Conservation (phyloP, 2,797 vertebrate genomes). For the Aselliscus stoliczkanus region DNA sequence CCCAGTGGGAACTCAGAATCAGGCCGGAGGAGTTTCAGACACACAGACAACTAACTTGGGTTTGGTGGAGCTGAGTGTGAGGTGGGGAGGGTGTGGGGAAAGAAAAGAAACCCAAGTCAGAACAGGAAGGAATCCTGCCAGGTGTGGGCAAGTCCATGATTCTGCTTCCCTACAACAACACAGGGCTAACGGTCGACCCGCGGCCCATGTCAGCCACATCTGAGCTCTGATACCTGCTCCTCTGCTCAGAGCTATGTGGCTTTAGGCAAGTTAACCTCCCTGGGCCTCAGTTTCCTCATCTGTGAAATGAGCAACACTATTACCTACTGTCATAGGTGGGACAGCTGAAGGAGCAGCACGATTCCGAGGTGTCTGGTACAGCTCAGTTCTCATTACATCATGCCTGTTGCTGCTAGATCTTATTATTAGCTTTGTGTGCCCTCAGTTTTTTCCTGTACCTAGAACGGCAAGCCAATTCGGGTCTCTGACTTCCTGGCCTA, state of each 20-base stretch:
- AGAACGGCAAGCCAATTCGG: background rate
- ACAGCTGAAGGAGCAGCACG: background rate
- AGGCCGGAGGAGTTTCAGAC: slow-evolving; percentile 57
- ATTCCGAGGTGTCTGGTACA: too few species aligned
- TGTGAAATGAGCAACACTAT: background rate
- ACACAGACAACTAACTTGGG: background rate
- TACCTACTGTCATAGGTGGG: background rate
- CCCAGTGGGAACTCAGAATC: slow-evolving; percentile 50
- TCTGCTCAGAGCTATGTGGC: background rate
- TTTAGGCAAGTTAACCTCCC: background rate
- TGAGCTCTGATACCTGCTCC: background rate
- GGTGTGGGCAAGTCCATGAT: background rate
- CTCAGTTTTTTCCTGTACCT: background rate
- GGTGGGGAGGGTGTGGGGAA: rapidly evolving
- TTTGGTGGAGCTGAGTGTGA: background rate
- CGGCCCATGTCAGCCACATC: background rate
- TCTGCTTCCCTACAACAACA: too few species aligned
- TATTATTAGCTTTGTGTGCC: background rate
- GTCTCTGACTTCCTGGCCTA: background rate
- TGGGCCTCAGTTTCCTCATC: background rate
- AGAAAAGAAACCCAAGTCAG: background rate
- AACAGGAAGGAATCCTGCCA: background rate
- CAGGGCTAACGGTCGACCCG: background rate
- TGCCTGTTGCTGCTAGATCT: background rate
- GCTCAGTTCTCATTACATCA: background rate